These are phyloP conservation scores for Mola mola DNA, from an alignment of 2,113 vertebrate species.

Conservation along the genomic window DNA sequence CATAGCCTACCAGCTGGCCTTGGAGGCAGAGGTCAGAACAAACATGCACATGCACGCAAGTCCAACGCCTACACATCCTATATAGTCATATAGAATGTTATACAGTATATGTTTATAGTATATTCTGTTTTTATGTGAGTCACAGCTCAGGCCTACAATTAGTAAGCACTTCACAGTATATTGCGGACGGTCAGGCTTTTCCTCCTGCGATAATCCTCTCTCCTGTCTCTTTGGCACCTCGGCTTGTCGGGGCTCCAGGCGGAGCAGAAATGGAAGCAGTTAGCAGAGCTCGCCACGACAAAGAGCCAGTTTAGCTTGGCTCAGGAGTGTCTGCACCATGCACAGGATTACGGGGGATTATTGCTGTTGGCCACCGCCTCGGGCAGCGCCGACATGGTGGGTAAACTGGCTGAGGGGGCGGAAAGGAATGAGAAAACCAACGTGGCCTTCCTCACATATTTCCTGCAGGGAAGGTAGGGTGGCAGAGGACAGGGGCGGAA, in stretches of 20 bases:
- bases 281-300: conserved; percentile 92
- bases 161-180: background rate
- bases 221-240: conserved; percentile 37
- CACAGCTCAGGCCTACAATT: background rate
- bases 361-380: conserved; percentile 93
- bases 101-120: too few relatives aligned
- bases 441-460: conserved; percentile 94
- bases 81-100: too few relatives aligned
- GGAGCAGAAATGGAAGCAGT: conserved; percentile 97
- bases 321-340: conserved; percentile 95
- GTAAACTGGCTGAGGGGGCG: conserved; percentile 90
- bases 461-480: conserved; percentile 95
- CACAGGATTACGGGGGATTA: conserved; percentile 94
- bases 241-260: conserved; percentile 78
- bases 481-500: too few relatives aligned
- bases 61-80: background rate
- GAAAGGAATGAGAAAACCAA: conserved; percentile 95
- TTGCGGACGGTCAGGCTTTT: conserved; percentile 10
- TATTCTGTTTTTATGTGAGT: background rate
- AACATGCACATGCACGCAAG: background rate
- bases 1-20: conserved; percentile 89
- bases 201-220: conserved; percentile 47
- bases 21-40: conserved; percentile 89
- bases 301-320: conserved; percentile 94
- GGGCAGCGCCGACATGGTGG: conserved; percentile 91